Percentiles rank a stretch among this genome's conserved stretches.
phyloP scores from a whole-genome alignment of 2,797 vertebrate genomes.

The Cephalopachus bancanus region DNA sequence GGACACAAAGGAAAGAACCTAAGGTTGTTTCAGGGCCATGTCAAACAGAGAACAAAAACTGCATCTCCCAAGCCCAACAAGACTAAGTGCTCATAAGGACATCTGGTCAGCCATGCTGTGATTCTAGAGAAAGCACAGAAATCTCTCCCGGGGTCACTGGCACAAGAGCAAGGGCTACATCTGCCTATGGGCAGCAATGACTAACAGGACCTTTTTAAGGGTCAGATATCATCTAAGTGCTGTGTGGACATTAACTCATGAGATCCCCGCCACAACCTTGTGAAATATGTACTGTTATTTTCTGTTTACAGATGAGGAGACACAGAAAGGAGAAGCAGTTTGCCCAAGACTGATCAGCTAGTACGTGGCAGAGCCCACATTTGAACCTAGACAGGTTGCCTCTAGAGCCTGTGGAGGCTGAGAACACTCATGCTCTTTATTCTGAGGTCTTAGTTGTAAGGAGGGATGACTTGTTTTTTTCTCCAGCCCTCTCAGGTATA shows the following conservation, averaged over 20 bases:
- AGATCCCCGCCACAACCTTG: neutral
- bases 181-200: neutral
- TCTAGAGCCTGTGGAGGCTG: neutral
- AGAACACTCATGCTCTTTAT: neutral
- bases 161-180: neutral
- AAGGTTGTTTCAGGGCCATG: neutral
- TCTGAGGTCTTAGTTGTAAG: neutral
- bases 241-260: neutral
- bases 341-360: no score
- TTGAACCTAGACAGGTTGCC: neutral
- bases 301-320: neutral
- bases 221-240: neutral
- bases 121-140: neutral
- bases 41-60: neutral
- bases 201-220: neutral
- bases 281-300: neutral
- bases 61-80: neutral
- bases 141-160: neutral
- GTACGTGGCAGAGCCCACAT: neutral
- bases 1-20: neutral
- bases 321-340: neutral
- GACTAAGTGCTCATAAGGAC: neutral
- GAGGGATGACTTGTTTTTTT: neutral
- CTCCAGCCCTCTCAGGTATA: neutral
- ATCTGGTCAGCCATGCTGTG: neutral